Evolutionary conservation across 2,113 vertebrate genomes (phyloP), one percentile per base, ranked within the genome.

Genomic region (Melanostigma gelatinosum): DNA sequence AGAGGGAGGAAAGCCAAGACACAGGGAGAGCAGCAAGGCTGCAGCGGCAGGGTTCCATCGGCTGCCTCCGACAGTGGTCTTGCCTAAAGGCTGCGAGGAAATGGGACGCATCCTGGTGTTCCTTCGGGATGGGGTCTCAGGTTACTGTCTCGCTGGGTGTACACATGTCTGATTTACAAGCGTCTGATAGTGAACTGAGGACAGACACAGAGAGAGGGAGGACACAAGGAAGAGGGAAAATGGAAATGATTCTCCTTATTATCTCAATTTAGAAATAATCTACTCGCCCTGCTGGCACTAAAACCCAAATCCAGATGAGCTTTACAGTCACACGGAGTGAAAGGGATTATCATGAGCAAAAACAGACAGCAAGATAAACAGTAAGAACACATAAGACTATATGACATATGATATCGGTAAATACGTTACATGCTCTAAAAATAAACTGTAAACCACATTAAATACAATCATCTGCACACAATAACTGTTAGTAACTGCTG

Each of bases 21-120:
- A 89, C 58, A 90, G 58, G 52, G 75, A 82, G 58, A 94, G 6
- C 72, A 93, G 62, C 93, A 94, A 64, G 90, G 83, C 86, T 72
- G 69, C 86, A 42, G 78, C 32, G 0, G 75, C 63, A 13, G 70
- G 57, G 70, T 46, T 61, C 58, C 69, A 27, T 24, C n/a, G 8
- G 40, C 75, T 8, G 29, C 85, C 75, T 68, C 79, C 67, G 36
- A 75, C 55, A 46, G 11, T 0, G 11, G 62, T 60, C 58, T 55
- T 72, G 74, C 58, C 63, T 22, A 72, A 69, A 77, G 70, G 74
- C 58, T 66, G 75, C 5, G 70, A 85, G 27, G 54, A 70, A 70
- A 46, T 22, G 24, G 79, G 68, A 71, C 4, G 8, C 93, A 94
- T 94, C 80, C 88, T 94, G 87, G 55, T 62, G 69, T 62, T 82